Evolutionary conservation across 2,797 vertebrate species (phyloP), one percentile per base, ranked within the genome.

Genomic region (Clamator glandarius): DNA sequence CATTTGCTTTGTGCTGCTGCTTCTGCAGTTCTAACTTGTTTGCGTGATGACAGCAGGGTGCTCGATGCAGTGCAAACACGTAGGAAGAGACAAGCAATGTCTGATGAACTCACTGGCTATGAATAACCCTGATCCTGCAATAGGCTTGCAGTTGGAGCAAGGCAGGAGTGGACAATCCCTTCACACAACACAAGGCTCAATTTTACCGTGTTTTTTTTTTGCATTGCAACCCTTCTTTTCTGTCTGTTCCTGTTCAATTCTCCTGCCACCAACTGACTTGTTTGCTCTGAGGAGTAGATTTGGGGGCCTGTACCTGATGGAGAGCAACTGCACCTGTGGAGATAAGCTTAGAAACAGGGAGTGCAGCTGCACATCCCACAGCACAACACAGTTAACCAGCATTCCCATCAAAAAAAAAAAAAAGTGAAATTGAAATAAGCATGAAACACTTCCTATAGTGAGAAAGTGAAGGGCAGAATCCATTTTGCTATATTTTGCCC

Each of bases 21-120:
- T 91, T 6, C 73, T 7, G 6, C 58, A 23, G n/a, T 55, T n/a
- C 0, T 2, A 3, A 7, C 62, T 68, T 2, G 15, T n/a, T 35
- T 17, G 67, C 2, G 4, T 4, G 8, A 6, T 8, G 63, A 9
- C 54, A 35, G 66, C 23, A 0, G 1, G 0, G 8, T 3, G 46
- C 52, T 1, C 1, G 26, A 63, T 12, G 35, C 66, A 8, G n/a
- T 1, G 5, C 36, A 3, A 23, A 9, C 11, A 0, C 2, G 2
- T 2, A 8, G 9, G 50, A 23, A 58, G 64, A 24, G 20, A 5
- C 24, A 16, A 78, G 62, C 11, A 0, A 28, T 46, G 29, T 3
- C 61, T 31, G 77, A 15, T 6, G 51, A 16, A 11, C 36, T 33
- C 72, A 0, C 18, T 11, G 66, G 69, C 26, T 48, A 3, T 0